Evolutionary conservation across 2,113 vertebrate species (phyloP).

Genomic region (Myrmecobius fasciatus): DNA sequence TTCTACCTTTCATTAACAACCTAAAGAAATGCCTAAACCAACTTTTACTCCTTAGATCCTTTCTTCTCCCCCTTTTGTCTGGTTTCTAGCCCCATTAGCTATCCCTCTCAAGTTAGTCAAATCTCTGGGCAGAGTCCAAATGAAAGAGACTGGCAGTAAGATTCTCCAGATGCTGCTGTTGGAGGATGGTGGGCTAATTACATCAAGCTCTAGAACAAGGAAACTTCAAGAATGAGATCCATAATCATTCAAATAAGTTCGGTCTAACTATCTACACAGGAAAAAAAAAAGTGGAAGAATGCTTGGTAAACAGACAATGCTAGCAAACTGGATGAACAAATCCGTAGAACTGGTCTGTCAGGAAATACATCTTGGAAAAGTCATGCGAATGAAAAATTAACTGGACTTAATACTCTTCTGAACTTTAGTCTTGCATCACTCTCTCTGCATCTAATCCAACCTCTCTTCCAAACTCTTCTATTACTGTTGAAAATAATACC

Average conservation of each 20-base stretch:
- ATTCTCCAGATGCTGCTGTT: neutral
- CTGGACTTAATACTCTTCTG: neutral
- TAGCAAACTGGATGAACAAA: neutral
- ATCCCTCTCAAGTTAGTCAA: no score
- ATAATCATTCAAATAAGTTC: no score
- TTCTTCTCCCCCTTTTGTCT: neutral
- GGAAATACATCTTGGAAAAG: no score
- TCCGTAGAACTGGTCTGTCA: neutral
- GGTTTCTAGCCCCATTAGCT: neutral
- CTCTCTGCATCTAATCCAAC: neutral
- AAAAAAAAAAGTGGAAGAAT: neutral
- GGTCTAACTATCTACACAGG: no score
- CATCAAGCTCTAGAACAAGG: neutral
- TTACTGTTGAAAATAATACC: neutral
- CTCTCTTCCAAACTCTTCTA: neutral
- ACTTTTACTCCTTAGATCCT: no score
- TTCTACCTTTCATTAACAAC: neutral
- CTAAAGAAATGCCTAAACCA: no score
- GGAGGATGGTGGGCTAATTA: neutral
- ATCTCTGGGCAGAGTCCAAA: no score
- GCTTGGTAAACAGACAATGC: neutral
- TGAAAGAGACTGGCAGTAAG: no score
- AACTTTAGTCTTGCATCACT: neutral
- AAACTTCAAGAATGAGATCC: neutral
- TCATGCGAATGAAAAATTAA: no score